phyloP scores from a whole-genome alignment of 2,888 invertebrate species.

The Agrochola circellaris region DNA sequence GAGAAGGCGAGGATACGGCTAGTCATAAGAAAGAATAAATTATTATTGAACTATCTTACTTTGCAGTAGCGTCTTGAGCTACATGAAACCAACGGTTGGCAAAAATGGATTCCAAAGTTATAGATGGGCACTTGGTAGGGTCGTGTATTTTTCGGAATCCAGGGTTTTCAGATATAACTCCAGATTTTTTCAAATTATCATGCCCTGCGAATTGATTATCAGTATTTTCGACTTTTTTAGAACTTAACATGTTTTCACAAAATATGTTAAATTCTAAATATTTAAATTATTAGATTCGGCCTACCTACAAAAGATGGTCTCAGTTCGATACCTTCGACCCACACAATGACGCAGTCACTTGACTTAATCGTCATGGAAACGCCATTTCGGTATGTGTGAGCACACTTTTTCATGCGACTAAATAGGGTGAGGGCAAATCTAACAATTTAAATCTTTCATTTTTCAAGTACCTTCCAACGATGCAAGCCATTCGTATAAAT shows the following conservation, averaged over 20 bases:
- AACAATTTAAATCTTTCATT: not conserved
- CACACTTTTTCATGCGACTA: not conserved
- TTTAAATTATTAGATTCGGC: not conserved
- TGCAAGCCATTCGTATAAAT: conserved; percentile 27
- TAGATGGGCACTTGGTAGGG: conserved; percentile 35
- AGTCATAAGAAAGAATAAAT: not conserved
- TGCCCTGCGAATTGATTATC: conserved; percentile 41
- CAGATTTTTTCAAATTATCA: conserved; percentile 53
- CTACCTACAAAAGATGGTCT: not conserved
- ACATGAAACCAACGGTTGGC: conserved; percentile 36
- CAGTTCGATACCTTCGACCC: not conserved
- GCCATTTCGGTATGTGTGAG: not conserved
- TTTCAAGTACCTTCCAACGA: conserved; percentile 18
- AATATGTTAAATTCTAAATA: not conserved
- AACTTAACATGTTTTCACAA: not conserved
- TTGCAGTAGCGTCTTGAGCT: conserved; percentile 26
- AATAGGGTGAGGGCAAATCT: not conserved
- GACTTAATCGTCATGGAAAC: no score
- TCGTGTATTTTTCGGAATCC: conserved; percentile 64
- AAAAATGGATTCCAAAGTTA: conserved; percentile 55
- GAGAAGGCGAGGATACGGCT: not conserved
- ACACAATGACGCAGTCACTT: no score
- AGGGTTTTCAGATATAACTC: conserved; percentile 48
- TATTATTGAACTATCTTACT: conserved; percentile 50
- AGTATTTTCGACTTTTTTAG: not conserved